Conservation (phyloP, 2,797 vertebrate genomes). For the Pangasius djambal region DNA sequence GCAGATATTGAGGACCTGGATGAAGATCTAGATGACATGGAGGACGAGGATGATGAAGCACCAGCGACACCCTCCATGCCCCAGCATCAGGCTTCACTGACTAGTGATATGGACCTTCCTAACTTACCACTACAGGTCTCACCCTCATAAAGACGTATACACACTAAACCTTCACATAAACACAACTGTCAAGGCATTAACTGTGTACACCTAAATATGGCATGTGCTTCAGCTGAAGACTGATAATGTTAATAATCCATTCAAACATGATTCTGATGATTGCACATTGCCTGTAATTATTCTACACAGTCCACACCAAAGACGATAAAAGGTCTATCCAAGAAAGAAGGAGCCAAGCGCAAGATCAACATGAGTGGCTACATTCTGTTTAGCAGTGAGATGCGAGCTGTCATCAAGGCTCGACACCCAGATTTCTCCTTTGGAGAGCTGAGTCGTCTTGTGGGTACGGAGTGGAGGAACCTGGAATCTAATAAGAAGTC, state of each 20-base stretch:
- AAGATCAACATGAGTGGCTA: constrained; percentile 99
- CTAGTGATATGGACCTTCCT: constrained; percentile 89
- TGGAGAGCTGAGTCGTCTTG: constrained; percentile 96
- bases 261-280: not conserved
- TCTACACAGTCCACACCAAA: constrained; percentile 88
- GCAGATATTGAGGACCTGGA: constrained; percentile 90
- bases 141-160: not conserved
- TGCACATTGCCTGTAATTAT: not conserved
- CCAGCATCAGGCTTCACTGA: constrained; percentile 86
- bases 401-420: constrained; percentile 98
- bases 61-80: constrained; percentile 86
- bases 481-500: constrained; percentile 94
- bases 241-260: not conserved
- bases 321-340: constrained; percentile 89
- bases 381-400: constrained; percentile 99
- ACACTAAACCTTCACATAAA: not conserved
- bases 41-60: constrained; percentile 91
- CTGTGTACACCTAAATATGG: not conserved
- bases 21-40: constrained; percentile 93
- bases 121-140: constrained; percentile 93
- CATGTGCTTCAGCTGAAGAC: not conserved
- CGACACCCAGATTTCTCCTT: constrained; percentile 97
- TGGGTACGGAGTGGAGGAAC: constrained; percentile 99
- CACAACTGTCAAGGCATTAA: not conserved
- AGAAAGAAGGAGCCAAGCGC: constrained; percentile 97